Base-by-base conservation (phyloP, 2,113 vertebrate genomes). In the Alces alces region DNA sequence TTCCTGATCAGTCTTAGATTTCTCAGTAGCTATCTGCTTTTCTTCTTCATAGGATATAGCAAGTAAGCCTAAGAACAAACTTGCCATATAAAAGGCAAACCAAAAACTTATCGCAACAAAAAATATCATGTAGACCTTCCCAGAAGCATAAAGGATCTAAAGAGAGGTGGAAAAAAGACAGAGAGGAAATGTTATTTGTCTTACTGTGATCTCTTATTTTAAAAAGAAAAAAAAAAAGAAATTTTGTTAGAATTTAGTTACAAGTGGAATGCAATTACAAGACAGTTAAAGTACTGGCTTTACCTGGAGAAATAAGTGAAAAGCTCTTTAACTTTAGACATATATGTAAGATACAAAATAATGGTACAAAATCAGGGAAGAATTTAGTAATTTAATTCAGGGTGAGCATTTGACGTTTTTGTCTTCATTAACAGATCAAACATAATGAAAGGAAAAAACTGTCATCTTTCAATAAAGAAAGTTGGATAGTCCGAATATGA, bases 81-180 rank as follows among this genome's bases (percentile, higher is more conserved):
- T 99, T 93, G 99, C 93, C 95, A 99, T 98, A 97, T 99, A 99
- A 98, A 99, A 99, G 50, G 99, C 99, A 94, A 99, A 99, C 64
- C 99, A 99, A 97, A 99, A 99, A 89, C 99, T 99, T 58, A 99
- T 98, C 97, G 99, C 91, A 91, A 99, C 98, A 96, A 99, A 99
- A 97, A 99, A 99, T 45, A 98, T 11, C 93, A 98, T 95, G 86
- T 98, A 97, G 95, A 66, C 8, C 33, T 98, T 98, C 8, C 98
- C 99, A 60, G 99, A 93, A 12, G 98, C 99, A 96, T 99, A 98
- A 92, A 99, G 98, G 2, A 99, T 99, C 99, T 99, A 97, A 47
- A 96, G 96, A 50, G 52, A 86, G 2, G 45, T 19, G 1, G 33
- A 61, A 64, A 70, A 95, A 47, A 93, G 3, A 96, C 36, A 90